Conservation (phyloP, 2,797 vertebrate genomes). For the Enteromius viviparus region DNA sequence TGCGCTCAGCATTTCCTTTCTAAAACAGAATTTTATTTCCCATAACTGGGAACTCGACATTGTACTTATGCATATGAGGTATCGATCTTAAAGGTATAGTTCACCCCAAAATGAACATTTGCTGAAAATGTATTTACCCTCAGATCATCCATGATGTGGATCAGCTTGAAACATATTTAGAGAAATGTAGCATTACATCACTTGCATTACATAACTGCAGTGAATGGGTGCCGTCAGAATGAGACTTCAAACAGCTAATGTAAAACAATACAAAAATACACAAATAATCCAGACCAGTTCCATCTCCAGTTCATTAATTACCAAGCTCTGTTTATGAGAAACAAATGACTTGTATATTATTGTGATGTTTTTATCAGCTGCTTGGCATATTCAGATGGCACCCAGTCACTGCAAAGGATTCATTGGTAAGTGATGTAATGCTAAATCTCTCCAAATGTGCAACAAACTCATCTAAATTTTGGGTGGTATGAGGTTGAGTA, state of each 20-base stretch:
- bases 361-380: not conserved
- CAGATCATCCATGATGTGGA: not conserved
- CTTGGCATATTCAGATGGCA: not conserved
- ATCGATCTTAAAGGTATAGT: not conserved
- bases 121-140: not conserved
- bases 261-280: not conserved
- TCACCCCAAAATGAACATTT: not conserved
- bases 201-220: not conserved
- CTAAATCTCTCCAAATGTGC: not conserved
- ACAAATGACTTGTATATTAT: not conserved
- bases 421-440: not conserved
- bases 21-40: not conserved
- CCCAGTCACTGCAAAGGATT: not conserved
- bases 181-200: not conserved
- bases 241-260: not conserved
- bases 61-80: not conserved
- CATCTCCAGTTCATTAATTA: not conserved
- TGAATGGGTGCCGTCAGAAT: not conserved
- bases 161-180: not conserved
- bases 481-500: too few relatives aligned
- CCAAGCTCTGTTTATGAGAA: not conserved
- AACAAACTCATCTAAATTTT: not conserved
- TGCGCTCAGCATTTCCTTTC: not conserved
- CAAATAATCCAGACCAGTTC: not conserved
- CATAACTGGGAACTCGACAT: not conserved